Evolutionary conservation across 2,113 vertebrate species (phyloP).

Genomic region (Beaufortia kweichowensis): DNA sequence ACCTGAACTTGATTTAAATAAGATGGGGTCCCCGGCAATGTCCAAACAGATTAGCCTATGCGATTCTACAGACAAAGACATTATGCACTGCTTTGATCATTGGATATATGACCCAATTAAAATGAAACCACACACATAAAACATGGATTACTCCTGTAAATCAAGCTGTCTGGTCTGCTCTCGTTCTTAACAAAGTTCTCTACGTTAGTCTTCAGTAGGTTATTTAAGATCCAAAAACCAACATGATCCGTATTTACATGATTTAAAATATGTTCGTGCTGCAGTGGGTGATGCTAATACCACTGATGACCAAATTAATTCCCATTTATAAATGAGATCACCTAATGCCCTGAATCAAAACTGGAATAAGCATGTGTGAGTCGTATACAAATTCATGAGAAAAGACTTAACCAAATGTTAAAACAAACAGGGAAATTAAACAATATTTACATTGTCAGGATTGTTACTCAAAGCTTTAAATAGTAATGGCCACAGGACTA

Average conservation of each 20-base stretch:
- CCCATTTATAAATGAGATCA: constrained; percentile 5
- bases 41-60: constrained; percentile 37
- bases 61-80: constrained; percentile 30
- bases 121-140: constrained; percentile 36
- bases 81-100: background rate
- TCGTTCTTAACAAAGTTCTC: background rate
- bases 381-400: background rate
- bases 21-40: background rate
- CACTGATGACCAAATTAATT: background rate
- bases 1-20: constrained; percentile 19
- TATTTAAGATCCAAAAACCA: background rate
- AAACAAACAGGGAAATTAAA: constrained; percentile 8
- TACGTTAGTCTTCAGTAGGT: background rate
- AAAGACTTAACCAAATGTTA: background rate
- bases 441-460: background rate
- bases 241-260: background rate
- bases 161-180: constrained; percentile 11
- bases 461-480: constrained; percentile 6
- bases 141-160: constrained; percentile 29
- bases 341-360: constrained; percentile 17
- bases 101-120: constrained; percentile 34
- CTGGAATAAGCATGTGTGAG: background rate
- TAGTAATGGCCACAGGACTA: constrained; percentile 22
- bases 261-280: constrained; percentile 16
- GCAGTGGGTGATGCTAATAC: background rate